phyloP scores from a whole-genome alignment of 2,888 invertebrate genomes.

The Melinopterus prodromus region DNA sequence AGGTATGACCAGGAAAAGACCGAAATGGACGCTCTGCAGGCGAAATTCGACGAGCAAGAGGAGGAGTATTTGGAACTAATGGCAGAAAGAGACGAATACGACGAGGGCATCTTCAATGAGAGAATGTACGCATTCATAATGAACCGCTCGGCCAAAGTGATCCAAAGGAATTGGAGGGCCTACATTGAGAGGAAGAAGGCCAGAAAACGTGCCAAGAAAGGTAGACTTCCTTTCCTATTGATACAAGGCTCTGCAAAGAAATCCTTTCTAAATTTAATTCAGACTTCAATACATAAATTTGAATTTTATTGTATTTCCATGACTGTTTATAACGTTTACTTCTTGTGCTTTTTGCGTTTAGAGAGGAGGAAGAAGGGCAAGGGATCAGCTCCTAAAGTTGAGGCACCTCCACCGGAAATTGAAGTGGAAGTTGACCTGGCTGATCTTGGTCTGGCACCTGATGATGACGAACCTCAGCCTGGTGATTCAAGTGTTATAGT shows the following conservation, averaged over 20 bases:
- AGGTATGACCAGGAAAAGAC: slow-evolving; percentile 63
- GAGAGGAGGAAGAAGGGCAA: slow-evolving; percentile 62
- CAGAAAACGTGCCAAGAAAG: slow-evolving; percentile 45
- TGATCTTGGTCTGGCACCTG: slow-evolving; percentile 41
- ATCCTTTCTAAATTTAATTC: too few relatives aligned
- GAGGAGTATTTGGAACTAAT: slow-evolving; percentile 64
- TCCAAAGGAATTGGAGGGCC: slow-evolving; percentile 56
- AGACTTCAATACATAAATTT: too few relatives aligned
- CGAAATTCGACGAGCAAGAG: slow-evolving; percentile 64
- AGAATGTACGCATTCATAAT: slow-evolving; percentile 56
- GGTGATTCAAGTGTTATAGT: not conserved
- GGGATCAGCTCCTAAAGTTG: slow-evolving; percentile 41
- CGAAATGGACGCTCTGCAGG: slow-evolving; percentile 61
- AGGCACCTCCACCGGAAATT: slow-evolving; percentile 37
- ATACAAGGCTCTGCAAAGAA: too few relatives aligned
- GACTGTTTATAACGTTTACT: too few relatives aligned
- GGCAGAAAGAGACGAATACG: slow-evolving; percentile 67
- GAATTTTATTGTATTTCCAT: too few relatives aligned
- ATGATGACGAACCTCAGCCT: slow-evolving; percentile 48
- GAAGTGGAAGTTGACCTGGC: slow-evolving; percentile 60
- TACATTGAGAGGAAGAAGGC: slow-evolving; percentile 43
- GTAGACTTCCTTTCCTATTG: slow-evolving; percentile 28
- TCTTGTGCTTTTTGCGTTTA: slow-evolving; percentile 48
- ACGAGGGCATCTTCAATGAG: slow-evolving; percentile 64
- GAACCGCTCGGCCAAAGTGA: slow-evolving; percentile 53